A percentile compares a stretch with the other conserved stretches of the same genome.
Evolutionary conservation across 2,113 vertebrate genomes (phyloP).

Genomic region (Malaclemys terrapin): DNA sequence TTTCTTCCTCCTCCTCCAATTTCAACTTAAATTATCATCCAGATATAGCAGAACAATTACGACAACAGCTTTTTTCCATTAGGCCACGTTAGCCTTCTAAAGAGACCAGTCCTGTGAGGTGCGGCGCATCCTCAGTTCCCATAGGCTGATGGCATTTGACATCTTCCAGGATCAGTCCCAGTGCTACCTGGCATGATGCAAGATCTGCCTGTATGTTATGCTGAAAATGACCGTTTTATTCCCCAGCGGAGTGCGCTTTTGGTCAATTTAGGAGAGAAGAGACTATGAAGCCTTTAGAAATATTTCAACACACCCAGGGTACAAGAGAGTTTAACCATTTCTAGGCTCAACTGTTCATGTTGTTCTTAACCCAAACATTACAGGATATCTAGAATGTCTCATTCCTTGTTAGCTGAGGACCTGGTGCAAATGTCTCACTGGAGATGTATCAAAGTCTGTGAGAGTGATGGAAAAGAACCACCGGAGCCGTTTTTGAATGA

Average conservation of each 20-base stretch:
- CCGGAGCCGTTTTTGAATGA: background rate
- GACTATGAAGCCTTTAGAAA: background rate
- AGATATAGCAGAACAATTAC: background rate
- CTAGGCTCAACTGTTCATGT: background rate
- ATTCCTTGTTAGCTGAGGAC: background rate
- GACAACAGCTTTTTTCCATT: background rate
- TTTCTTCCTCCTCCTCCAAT: background rate
- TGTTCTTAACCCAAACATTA: background rate
- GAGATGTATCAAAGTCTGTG: background rate
- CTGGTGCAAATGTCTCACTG: background rate
- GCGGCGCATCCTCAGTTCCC: background rate
- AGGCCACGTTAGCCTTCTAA: background rate
- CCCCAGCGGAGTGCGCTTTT: background rate
- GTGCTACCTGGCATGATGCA: background rate
- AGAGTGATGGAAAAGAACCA: background rate
- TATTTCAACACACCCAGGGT: background rate
- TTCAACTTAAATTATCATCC: background rate
- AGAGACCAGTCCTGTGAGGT: background rate
- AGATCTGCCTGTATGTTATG: background rate
- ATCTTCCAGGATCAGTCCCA: conserved; percentile 10
- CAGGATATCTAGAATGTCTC: background rate
- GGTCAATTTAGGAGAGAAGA: background rate
- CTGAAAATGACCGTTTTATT: background rate
- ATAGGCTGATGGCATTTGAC: background rate
- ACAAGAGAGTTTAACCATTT: background rate